Evolutionary conservation across 2,797 vertebrate genomes (phyloP).

Genomic region (Myotis vivesi): DNA sequence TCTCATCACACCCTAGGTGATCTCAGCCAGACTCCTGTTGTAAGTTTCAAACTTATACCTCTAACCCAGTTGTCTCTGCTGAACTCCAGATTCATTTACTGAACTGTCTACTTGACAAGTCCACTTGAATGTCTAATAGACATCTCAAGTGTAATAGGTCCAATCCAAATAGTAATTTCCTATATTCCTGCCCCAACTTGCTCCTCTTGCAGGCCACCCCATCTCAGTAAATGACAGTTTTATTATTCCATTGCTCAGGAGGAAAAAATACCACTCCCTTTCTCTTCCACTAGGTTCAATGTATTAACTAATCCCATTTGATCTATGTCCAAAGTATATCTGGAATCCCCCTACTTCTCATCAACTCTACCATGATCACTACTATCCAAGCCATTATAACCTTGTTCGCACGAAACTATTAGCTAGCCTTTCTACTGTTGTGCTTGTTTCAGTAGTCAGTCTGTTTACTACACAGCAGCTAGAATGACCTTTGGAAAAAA

Average conservation of each 20-base stretch:
- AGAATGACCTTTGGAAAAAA: neutral
- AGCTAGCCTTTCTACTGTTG: neutral
- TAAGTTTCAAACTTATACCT: neutral
- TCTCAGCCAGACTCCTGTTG: neutral
- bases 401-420: neutral
- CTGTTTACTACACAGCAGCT: neutral
- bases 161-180: neutral
- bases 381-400: neutral
- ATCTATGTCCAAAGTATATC: neutral
- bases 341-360: neutral
- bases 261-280: neutral
- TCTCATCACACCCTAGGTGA: neutral
- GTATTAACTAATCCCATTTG: neutral
- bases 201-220: neutral
- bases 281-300: neutral
- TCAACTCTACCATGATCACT: neutral
- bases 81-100: neutral
- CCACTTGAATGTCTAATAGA: neutral
- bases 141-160: neutral
- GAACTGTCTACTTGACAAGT: neutral
- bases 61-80: neutral
- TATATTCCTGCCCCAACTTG: neutral
- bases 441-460: neutral
- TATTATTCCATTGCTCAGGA: neutral
- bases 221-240: neutral